Percentiles rank a stretch among this genome's conserved stretches.
Evolutionary conservation across 2,113 vertebrate genomes (phyloP).

Genomic region (Hypomesus transpacificus): DNA sequence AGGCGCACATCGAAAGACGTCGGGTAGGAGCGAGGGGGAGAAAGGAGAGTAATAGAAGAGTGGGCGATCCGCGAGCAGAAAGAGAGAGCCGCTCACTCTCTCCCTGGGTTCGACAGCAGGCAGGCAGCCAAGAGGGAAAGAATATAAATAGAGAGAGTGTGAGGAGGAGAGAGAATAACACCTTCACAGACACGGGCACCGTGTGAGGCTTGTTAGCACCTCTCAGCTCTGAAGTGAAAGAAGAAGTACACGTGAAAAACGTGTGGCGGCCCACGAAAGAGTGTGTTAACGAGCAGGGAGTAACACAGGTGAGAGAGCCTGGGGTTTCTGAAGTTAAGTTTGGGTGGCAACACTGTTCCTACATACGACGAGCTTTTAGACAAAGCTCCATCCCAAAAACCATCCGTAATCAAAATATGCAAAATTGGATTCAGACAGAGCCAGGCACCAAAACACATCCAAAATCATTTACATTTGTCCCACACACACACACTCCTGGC

Average conservation of each 20-base stretch:
- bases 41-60: not conserved
- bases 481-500: too few species aligned
- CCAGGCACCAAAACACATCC: too few species aligned
- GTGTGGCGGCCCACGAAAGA: not conserved
- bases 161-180: not conserved
- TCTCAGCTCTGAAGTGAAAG: not conserved
- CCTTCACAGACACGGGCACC: not conserved
- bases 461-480: too few species aligned
- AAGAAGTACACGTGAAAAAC: not conserved
- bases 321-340: not conserved
- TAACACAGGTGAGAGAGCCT: not conserved
- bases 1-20: not conserved
- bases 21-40: not conserved
- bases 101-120: not conserved
- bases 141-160: not conserved
- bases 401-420: too few species aligned
- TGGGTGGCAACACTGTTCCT: not conserved
- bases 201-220: conserved; percentile 1
- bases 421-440: too few species aligned
- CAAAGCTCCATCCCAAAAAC: too few species aligned
- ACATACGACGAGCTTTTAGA: too few species aligned
- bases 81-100: not conserved
- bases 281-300: not conserved
- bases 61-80: not conserved
- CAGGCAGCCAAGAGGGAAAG: not conserved